Conservation (phyloP, 1,140 invertebrate species). For the Micrasema minimum region DNA sequence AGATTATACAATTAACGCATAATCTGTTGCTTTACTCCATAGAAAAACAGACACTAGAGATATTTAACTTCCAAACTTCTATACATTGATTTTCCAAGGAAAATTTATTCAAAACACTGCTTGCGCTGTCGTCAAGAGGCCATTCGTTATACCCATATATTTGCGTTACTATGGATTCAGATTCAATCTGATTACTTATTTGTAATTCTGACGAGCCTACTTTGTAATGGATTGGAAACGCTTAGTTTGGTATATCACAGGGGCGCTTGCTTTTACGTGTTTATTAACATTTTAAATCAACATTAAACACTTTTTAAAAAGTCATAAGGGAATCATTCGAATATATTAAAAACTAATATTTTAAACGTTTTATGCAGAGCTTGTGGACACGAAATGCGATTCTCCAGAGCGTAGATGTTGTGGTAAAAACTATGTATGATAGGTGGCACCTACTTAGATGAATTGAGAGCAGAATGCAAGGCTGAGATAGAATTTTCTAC, state of each 20-base stretch:
- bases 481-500: slow-evolving; percentile 79
- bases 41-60: slow-evolving; percentile 77
- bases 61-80: slow-evolving; percentile 75
- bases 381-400: no score
- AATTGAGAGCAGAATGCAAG: slow-evolving; percentile 71
- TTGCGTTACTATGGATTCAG: slow-evolving; percentile 72
- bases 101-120: slow-evolving; percentile 80
- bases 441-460: no score
- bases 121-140: slow-evolving; percentile 75
- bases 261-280: slow-evolving; percentile 79
- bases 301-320: slow-evolving; percentile 75
- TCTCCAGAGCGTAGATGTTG: no score
- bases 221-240: no score
- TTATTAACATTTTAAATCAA: slow-evolving; percentile 78
- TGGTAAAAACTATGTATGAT: no score
- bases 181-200: slow-evolving; percentile 78
- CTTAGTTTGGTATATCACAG: no score
- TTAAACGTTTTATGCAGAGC: no score
- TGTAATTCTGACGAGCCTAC: slow-evolving; percentile 76
- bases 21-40: slow-evolving; percentile 80
- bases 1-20: slow-evolving; percentile 81
- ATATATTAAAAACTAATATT: no score
- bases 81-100: slow-evolving; percentile 80
- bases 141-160: slow-evolving; percentile 70
- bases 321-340: no score